A percentile compares a stretch with the other conserved stretches of the same genome.
These are phyloP conservation scores for Pomatostomus ruficeps DNA, from an alignment of 2,113 vertebrate species.

Conservation along the genomic window DNA sequence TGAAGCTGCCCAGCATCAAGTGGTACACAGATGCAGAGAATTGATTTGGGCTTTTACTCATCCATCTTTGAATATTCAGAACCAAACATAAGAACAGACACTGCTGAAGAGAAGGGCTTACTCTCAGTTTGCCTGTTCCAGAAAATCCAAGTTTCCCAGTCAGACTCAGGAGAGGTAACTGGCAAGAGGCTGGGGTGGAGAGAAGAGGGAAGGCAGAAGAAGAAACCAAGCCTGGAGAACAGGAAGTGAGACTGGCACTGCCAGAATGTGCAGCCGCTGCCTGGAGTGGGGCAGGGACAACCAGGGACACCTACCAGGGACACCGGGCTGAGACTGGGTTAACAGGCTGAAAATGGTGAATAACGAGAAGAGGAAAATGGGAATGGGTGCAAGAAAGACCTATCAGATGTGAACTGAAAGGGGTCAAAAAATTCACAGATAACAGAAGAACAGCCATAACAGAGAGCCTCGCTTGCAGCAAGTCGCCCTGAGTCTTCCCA, in stretches of 20 bases:
- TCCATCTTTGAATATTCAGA: neutral
- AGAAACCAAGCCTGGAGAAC: neutral
- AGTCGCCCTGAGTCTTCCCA: neutral
- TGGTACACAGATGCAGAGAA: neutral
- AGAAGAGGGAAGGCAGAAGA: neutral
- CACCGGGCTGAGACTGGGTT: neutral
- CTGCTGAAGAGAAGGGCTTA: neutral
- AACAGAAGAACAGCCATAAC: neutral
- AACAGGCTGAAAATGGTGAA: neutral
- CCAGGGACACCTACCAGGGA: neutral
- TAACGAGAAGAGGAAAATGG: neutral
- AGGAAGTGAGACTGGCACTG: neutral
- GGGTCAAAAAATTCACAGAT: neutral
- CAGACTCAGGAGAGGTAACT: neutral
- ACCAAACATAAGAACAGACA: neutral
- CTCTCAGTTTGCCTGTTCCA: neutral
- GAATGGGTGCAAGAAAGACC: neutral
- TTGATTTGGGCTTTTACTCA: neutral
- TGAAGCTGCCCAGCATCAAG: neutral
- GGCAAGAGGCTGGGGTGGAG: neutral
- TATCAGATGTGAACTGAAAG: neutral
- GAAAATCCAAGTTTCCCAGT: neutral
- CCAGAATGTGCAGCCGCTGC: fast-evolving
- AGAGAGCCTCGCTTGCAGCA: neutral
- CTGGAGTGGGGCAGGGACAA: neutral